Percentiles rank a stretch among this genome's conserved stretches.
These are phyloP conservation scores for Venturia canescens DNA, from an alignment of 1,140 invertebrate genomes.

Conservation along the genomic window DNA sequence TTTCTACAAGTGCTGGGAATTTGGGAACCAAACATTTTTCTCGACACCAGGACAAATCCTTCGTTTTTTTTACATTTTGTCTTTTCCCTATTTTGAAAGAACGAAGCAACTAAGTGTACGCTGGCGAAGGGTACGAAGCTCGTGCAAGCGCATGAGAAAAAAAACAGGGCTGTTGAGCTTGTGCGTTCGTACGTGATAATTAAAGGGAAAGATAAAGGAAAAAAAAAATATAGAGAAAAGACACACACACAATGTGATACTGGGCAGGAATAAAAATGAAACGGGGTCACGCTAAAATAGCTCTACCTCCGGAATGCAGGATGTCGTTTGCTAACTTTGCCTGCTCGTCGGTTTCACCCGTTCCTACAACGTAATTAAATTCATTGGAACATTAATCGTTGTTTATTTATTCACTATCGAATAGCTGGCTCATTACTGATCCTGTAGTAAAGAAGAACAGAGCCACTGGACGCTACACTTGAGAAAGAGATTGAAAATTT, in stretches of 20 bases:
- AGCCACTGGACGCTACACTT: too few species aligned
- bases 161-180: conserved; percentile 15
- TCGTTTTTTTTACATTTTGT: not conserved
- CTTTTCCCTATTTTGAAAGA: too few species aligned
- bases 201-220: conserved; percentile 23
- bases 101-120: not conserved
- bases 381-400: not conserved
- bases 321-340: conserved; percentile 89
- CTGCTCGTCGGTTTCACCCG: conserved; percentile 87
- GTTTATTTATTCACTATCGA: not conserved
- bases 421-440: too few species aligned
- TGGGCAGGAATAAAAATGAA: conserved; percentile 32
- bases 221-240: conserved; percentile 16
- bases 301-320: conserved; percentile 88
- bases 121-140: conserved; percentile 7
- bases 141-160: conserved; percentile 23
- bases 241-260: conserved; percentile 26
- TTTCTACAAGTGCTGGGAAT: not conserved
- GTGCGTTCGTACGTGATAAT: conserved; percentile 34
- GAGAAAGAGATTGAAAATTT: too few species aligned
- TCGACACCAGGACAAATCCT: not conserved
- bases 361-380: conserved; percentile 77
- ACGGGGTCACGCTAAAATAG: conserved; percentile 51
- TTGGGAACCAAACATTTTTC: too few species aligned
- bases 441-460: not conserved